These are phyloP conservation scores for Helostoma temminkii DNA, from an alignment of 2,797 vertebrate species.

Conservation along the genomic window DNA sequence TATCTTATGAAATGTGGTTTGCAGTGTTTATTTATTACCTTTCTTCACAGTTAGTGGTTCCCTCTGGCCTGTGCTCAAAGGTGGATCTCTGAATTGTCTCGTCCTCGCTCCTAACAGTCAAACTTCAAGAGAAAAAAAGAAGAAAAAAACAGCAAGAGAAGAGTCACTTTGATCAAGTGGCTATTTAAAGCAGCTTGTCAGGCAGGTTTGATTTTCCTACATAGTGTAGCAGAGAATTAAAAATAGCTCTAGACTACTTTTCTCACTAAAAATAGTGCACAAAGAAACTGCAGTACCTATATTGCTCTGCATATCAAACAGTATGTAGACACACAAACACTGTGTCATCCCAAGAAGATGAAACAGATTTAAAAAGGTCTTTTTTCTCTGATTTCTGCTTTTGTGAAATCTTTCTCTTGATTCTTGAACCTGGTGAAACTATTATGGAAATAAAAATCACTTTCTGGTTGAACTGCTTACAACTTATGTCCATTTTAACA, in stretches of 20 bases:
- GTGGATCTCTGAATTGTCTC: constrained; percentile 84
- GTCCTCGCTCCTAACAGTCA: constrained; percentile 92
- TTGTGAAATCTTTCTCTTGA: no score
- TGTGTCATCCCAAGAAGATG: not conserved
- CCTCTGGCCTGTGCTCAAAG: constrained; percentile 87
- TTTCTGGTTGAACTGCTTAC: not conserved
- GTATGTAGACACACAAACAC: not conserved
- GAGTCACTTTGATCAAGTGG: constrained; percentile 10
- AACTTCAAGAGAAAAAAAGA: constrained; percentile 77
- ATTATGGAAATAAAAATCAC: not conserved
- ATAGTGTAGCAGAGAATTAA: constrained; percentile 5
- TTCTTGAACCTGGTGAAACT: no score
- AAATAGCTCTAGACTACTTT: constrained; percentile 6
- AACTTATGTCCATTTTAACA: not conserved
- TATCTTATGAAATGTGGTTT: not conserved
- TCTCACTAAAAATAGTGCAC: constrained; percentile 12
- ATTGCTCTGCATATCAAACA: not conserved
- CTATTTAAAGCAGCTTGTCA: constrained; percentile 22
- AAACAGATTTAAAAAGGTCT: not conserved
- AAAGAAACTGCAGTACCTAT: not conserved
- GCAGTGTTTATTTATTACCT: constrained; percentile 79
- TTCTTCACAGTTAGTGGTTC: constrained; percentile 87
- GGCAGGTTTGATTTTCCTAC: constrained; percentile 1
- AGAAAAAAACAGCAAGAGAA: constrained; percentile 4
- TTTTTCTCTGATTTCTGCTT: no score